A percentile compares a stretch with the other conserved stretches of the same genome.
Conservation (phyloP, 2,888 invertebrate species). For the Urechis unicinctus region DNA sequence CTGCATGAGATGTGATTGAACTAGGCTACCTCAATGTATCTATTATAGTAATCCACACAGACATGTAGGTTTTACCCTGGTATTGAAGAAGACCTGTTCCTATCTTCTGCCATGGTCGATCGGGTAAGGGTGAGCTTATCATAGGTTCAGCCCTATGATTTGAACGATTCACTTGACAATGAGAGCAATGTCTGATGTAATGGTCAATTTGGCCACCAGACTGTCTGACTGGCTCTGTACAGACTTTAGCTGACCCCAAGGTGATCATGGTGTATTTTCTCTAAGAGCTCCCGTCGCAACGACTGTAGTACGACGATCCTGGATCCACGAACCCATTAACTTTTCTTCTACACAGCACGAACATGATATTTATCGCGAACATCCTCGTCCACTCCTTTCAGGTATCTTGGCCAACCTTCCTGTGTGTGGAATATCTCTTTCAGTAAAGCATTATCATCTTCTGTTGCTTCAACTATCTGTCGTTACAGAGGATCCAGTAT, state of each 20-base stretch:
- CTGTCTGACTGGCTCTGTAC: constrained; percentile 4
- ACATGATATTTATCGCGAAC: background rate
- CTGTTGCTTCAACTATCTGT: background rate
- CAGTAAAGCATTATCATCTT: background rate
- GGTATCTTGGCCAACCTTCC: constrained; percentile 7
- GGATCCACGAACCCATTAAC: background rate
- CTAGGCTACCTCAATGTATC: too few species aligned
- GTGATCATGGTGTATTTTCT: constrained; percentile 23
- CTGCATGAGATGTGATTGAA: too few species aligned
- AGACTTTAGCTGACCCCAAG: background rate
- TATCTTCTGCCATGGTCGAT: too few species aligned
- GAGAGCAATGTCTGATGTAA: constrained; percentile 6
- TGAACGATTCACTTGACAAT: too few species aligned
- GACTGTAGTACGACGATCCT: constrained; percentile 1
- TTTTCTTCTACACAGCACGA: background rate
- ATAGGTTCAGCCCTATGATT: too few species aligned
- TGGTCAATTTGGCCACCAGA: constrained; percentile 23
- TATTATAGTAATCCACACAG: too few species aligned
- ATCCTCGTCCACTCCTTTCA: background rate
- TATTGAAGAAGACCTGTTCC: too few species aligned
- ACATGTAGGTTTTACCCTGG: too few species aligned
- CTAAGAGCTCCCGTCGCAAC: constrained; percentile 5
- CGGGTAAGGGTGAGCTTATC: too few species aligned
- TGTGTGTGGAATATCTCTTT: background rate
- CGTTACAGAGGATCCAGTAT: too few species aligned